Base-by-base conservation (phyloP, 1,140 invertebrate species). In the Harlomillsia oculata region DNA sequence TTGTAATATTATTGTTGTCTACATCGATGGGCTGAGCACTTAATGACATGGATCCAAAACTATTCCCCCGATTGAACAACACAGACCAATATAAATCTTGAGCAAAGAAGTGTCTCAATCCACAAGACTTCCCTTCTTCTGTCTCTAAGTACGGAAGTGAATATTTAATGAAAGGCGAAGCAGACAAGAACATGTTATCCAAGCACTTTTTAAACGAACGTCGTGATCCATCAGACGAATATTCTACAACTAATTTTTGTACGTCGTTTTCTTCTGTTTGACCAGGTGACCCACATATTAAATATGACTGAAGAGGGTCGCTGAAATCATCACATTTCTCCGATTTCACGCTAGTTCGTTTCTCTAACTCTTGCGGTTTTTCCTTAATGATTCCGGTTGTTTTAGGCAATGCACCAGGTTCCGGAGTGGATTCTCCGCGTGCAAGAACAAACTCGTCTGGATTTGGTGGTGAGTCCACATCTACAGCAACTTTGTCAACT, bases 121-220 rank as follows among this genome's bases (percentile, higher is more conserved):
- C 71, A 69, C 89, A 93, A 56, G 82, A 82, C 23, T 81, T 76
- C 0, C 91, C 90, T 2, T 72, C 72, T 67, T 89, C 84, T 0
- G 89, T 91, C 71, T 94, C 89, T 55, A 97, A 70, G 72, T 86
- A 96, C 0, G 94, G 94, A 37, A 93, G 75, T 0, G 82, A 78
- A 65, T 89, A 87, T 56, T 83, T 82, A 1, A 93, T 74, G 72
- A 84, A 89, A 0, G 93, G 91, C 0, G 91, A 96, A 59, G 86
- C 80, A 1, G 85, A 90, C 1, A 97, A 73, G 53, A 86, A 73
- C 0, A 81, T 81, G 28, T 83, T 83, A 56, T 84, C 80, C 3
- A 93, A 70, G 2, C 80, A 77, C 67, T 84, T 83, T 39, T 82
- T 78, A 64, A 91, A 90, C 1, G 32, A 50, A 25, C 55, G 57